A percentile compares a stretch with the other conserved stretches of the same genome.
These are phyloP conservation scores for Trachelus stipa DNA, from an alignment of 2,888 invertebrate genomes.

Conservation along the genomic window DNA sequence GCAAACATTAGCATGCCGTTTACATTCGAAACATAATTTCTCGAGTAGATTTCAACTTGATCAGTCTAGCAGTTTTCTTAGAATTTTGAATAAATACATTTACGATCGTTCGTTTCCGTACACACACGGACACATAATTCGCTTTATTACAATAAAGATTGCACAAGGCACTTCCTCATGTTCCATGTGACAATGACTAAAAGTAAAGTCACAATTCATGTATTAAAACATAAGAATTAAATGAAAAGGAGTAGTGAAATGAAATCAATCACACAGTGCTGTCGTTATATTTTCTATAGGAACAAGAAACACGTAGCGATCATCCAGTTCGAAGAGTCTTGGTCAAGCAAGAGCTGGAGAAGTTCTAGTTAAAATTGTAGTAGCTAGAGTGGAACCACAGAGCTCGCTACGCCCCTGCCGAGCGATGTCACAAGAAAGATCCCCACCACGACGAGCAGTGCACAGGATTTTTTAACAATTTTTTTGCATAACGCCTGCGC, in stretches of 20 bases:
- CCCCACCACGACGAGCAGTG: background rate
- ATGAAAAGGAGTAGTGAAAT: background rate
- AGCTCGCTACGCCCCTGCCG: background rate
- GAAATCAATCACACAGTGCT: background rate
- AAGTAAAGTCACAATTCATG: background rate
- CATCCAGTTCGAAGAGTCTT: background rate
- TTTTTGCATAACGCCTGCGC: conserved; percentile 5
- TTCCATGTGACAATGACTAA: background rate
- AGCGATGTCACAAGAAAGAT: background rate
- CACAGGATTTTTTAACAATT: background rate
- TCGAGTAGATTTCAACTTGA: too few relatives aligned
- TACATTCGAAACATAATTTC: too few relatives aligned
- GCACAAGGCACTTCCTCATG: too few relatives aligned
- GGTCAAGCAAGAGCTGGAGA: background rate
- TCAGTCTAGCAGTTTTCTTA: too few relatives aligned
- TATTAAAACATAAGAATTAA: background rate
- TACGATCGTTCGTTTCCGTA: too few relatives aligned
- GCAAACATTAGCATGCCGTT: too few relatives aligned
- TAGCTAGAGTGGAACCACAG: background rate
- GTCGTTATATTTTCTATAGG: background rate
- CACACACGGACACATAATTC: too few relatives aligned
- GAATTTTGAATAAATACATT: too few relatives aligned
- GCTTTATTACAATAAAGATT: too few relatives aligned
- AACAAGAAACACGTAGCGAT: background rate
- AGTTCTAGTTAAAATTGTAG: background rate